Conservation (phyloP, 1,140 invertebrate species). For the Tigriopus japonicus region DNA sequence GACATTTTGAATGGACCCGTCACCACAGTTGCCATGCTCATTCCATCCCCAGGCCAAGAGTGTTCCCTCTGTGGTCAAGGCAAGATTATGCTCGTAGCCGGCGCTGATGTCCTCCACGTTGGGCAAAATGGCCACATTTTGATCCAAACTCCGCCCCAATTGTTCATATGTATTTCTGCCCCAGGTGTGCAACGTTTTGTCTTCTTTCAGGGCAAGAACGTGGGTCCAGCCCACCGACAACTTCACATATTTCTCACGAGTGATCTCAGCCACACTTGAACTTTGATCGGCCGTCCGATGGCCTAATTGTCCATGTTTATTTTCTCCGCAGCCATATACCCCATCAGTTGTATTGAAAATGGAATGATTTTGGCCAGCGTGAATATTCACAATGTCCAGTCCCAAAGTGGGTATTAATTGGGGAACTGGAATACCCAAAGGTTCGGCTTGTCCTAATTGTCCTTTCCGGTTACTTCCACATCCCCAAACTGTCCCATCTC, state of each 20-base stretch:
- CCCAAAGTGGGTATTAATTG: neutral
- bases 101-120: neutral
- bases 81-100: conserved; percentile 11
- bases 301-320: neutral
- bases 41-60: conserved; percentile 75
- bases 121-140: too few species aligned
- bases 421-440: neutral
- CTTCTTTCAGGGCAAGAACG: neutral
- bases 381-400: neutral
- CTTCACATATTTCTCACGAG: neutral
- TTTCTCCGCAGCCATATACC: neutral
- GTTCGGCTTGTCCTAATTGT: neutral
- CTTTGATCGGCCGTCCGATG: too few species aligned
- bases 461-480: neutral
- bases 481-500: neutral
- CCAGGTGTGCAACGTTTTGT: neutral
- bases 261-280: neutral
- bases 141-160: neutral
- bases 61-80: conserved; percentile 22
- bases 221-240: conserved; percentile 8
- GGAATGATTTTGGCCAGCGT: neutral
- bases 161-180: conserved; percentile 8
- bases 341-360: neutral
- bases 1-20: conserved; percentile 39
- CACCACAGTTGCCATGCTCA: conserved; percentile 70